Conservation (phyloP, 1,140 invertebrate genomes). For the Ditylenchus dipsaci region DNA sequence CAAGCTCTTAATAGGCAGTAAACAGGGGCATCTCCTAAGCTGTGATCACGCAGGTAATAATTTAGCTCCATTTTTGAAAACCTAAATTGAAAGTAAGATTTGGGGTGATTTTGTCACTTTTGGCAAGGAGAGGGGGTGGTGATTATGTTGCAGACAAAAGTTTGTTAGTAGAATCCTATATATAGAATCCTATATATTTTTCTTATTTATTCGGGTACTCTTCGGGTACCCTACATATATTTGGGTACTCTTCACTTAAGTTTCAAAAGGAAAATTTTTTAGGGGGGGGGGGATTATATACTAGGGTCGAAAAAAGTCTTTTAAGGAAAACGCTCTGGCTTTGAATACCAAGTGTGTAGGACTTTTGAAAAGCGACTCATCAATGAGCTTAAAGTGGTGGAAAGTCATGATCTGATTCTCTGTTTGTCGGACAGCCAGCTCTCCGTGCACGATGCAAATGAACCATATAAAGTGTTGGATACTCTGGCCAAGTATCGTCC, state of each 20-base stretch:
- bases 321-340: conserved; percentile 21
- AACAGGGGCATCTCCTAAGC: conserved; percentile 37
- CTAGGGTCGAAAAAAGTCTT: background rate
- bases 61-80: background rate
- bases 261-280: too few species aligned
- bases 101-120: too few species aligned
- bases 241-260: too few species aligned
- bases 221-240: too few species aligned
- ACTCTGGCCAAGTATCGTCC: conserved; percentile 28
- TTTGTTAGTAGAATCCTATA: too few species aligned
- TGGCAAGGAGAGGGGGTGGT: too few species aligned
- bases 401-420: conserved; percentile 31
- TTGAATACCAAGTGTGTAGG: conserved; percentile 34
- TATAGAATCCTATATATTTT: too few species aligned
- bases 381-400: conserved; percentile 34
- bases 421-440: conserved; percentile 30
- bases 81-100: conserved; percentile 17
- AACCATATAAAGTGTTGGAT: conserved; percentile 32
- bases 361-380: conserved; percentile 37
- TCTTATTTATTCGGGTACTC: too few species aligned
- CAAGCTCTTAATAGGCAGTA: conserved; percentile 39
- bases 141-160: too few species aligned
- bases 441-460: conserved; percentile 26
- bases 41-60: conserved; percentile 32
- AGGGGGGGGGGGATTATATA: too few species aligned